Conservation (phyloP, 2,797 vertebrate species). For the Ctenochaetus hawaiiensis region DNA sequence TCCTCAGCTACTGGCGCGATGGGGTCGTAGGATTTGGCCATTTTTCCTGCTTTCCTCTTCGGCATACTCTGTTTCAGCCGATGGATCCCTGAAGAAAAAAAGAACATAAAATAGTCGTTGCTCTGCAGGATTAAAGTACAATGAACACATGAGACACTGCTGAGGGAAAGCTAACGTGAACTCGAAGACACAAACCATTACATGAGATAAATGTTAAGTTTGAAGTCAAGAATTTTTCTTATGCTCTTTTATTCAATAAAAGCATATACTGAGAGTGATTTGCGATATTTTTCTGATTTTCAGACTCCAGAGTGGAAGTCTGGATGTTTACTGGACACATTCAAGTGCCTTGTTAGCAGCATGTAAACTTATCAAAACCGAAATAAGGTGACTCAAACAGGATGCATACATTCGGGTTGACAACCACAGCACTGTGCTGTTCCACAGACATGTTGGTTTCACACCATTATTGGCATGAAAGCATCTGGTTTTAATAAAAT, state of each 20-base stretch:
- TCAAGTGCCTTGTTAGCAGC: slow-evolving; percentile 3
- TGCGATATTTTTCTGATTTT: neutral
- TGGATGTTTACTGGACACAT: neutral
- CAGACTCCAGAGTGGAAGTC: neutral
- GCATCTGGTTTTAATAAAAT: no score
- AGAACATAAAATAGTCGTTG: neutral
- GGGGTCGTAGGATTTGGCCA: slow-evolving; percentile 96
- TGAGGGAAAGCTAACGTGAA: neutral
- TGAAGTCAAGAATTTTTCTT: no score
- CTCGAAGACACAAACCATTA: neutral
- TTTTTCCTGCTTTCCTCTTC: slow-evolving; percentile 93
- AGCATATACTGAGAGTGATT: no score
- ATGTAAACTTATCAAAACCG: neutral
- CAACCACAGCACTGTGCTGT: neutral
- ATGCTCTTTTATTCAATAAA: no score
- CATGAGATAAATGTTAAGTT: neutral
- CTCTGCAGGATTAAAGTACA: neutral
- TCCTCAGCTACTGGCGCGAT: slow-evolving; percentile 96
- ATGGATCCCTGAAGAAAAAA: slow-evolving; percentile 90
- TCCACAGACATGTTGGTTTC: neutral
- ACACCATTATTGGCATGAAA: neutral
- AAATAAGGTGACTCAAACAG: slow-evolving; percentile 24
- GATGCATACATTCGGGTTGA: slow-evolving; percentile 15
- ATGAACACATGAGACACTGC: neutral
- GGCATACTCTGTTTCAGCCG: slow-evolving; percentile 95